Evolutionary conservation across 2,797 vertebrate species (phyloP).

Genomic region (Sternotherus odoratus): DNA sequence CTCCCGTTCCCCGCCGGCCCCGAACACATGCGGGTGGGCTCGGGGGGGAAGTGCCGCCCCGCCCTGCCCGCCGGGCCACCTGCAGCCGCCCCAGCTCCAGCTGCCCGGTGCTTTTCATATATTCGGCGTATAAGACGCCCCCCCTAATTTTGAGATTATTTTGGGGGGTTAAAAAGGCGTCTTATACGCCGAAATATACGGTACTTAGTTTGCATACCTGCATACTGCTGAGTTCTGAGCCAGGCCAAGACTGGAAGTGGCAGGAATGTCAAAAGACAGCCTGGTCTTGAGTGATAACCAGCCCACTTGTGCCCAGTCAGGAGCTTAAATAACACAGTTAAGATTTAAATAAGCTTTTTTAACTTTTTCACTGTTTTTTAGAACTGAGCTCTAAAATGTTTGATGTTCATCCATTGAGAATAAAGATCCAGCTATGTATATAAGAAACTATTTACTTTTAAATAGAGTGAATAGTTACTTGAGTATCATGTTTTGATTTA

Average conservation of each 20-base stretch:
- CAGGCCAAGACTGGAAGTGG: not conserved
- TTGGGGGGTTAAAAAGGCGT: no score
- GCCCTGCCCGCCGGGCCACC: no score
- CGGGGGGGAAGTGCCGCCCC: no score
- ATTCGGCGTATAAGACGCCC: no score
- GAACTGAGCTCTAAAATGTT: not conserved
- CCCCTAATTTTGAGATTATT: no score
- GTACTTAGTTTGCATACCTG: not conserved
- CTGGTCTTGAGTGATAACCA: not conserved
- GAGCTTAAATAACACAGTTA: constrained; percentile 23
- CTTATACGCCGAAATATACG: no score
- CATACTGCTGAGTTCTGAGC: not conserved
- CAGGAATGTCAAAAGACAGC: not conserved
- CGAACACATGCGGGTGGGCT: no score
- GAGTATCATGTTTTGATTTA: not conserved
- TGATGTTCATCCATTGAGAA: not conserved
- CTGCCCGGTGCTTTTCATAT: no score
- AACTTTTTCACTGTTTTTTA: not conserved
- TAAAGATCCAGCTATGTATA: constrained; percentile 14
- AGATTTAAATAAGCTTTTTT: not conserved
- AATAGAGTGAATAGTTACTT: not conserved
- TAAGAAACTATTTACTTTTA: constrained; percentile 6
- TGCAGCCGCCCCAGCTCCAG: no score
- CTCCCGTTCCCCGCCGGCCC: no score
- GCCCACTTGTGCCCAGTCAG: constrained; percentile 21